Evolutionary conservation across 2,113 vertebrate species (phyloP).

Genomic region (Oreochromis spilurus): DNA sequence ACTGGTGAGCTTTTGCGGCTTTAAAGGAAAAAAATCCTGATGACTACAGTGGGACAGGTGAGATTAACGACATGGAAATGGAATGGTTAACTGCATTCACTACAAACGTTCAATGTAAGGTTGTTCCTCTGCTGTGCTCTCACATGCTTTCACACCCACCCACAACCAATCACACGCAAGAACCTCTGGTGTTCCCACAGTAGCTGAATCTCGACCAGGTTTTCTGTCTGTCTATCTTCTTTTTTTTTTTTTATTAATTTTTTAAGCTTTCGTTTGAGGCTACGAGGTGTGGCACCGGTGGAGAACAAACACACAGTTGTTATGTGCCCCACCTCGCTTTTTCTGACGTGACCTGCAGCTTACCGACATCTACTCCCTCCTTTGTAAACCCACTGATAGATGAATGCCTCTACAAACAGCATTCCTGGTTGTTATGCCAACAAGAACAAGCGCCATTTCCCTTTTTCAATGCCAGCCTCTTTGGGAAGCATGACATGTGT

Average conservation of each 20-base stretch:
- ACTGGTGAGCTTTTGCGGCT: background rate
- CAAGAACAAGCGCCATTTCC: background rate
- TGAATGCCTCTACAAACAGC: background rate
- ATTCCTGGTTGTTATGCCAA: slow-evolving; percentile 10
- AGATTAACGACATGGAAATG: background rate
- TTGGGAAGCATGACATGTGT: background rate
- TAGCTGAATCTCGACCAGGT: background rate
- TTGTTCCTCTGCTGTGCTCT: background rate
- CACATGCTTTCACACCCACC: background rate
- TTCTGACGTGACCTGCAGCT: background rate
- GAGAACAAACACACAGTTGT: background rate
- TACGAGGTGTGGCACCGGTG: background rate
- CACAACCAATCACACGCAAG: background rate
- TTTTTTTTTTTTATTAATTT: background rate
- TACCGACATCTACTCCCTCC: background rate
- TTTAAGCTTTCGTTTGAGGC: background rate
- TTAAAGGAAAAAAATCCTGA: background rate
- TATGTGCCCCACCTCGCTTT: background rate
- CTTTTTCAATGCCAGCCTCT: background rate
- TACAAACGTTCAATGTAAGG: background rate
- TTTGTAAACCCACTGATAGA: background rate
- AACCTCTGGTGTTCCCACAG: slow-evolving; percentile 4
- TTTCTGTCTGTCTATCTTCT: background rate
- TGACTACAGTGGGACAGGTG: background rate
- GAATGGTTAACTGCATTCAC: background rate